Conservation (phyloP, 2,888 invertebrate genomes). For the Protonemura montana region DNA sequence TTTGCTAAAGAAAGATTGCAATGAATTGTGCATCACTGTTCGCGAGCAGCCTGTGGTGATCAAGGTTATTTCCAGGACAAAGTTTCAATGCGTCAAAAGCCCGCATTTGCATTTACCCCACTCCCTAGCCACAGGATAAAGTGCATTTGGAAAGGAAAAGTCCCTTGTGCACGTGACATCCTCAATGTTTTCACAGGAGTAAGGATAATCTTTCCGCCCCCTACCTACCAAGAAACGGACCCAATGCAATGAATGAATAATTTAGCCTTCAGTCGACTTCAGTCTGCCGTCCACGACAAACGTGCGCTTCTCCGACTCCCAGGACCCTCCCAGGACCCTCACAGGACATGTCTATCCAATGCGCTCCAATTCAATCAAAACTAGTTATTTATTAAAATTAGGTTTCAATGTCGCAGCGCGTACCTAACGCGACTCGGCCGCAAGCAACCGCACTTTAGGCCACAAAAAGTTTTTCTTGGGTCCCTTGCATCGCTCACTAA, state of each 20-base stretch:
- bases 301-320: neutral
- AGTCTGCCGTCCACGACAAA: neutral
- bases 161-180: neutral
- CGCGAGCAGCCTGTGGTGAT: neutral
- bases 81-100: neutral
- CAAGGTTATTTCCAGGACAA: neutral
- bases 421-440: neutral
- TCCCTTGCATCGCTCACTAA: neutral
- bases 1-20: neutral
- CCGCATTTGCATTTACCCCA: neutral
- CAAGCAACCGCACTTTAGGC: conserved; percentile 15
- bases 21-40: neutral
- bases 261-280: neutral
- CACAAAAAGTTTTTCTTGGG: neutral
- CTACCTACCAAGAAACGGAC: conserved; percentile 18
- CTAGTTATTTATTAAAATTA: conserved; percentile 38
- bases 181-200: conserved; percentile 13
- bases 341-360: neutral
- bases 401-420: conserved; percentile 26
- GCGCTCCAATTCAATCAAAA: conserved; percentile 34
- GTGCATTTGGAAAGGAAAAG: neutral
- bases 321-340: neutral
- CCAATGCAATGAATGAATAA: conserved; percentile 31
- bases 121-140: neutral
- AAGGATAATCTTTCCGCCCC: conserved; percentile 8